Evolutionary conservation across 2,888 invertebrate species (phyloP).

Genomic region (Melanotus villosus): DNA sequence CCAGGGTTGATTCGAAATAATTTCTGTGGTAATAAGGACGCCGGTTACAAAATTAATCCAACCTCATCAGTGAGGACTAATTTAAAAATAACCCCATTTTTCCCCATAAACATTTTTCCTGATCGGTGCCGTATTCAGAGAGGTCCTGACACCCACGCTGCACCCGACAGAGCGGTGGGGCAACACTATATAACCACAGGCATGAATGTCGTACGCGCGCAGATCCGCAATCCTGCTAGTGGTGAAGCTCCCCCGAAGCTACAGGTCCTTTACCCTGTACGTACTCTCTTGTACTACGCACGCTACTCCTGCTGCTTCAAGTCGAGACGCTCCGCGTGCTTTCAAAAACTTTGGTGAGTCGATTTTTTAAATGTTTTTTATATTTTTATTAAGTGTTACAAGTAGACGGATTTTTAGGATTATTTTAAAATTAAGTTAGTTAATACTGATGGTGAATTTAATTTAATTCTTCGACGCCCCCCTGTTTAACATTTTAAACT

Average conservation of each 20-base stretch:
- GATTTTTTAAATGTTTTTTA: conserved; percentile 4
- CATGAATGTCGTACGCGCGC: conserved; percentile 51
- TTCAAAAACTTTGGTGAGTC: conserved; percentile 35
- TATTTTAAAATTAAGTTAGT: too few species aligned
- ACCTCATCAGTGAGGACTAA: conserved; percentile 22
- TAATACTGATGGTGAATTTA: too few species aligned
- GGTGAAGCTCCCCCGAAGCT: conserved; percentile 48
- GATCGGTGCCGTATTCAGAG: conserved; percentile 27
- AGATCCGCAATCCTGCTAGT: conserved; percentile 49
- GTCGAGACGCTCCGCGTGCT: conserved; percentile 15
- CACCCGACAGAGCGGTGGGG: conserved; percentile 48
- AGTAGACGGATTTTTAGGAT: too few species aligned
- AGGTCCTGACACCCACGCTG: conserved; percentile 47
- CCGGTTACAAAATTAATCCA: too few species aligned
- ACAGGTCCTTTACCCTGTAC: conserved; percentile 49
- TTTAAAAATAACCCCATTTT: conserved; percentile 19
- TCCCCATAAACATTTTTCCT: conserved; percentile 20
- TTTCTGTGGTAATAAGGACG: too few species aligned
- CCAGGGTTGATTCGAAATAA: too few species aligned
- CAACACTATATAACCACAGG: conserved; percentile 51
- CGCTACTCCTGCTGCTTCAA: conserved; percentile 4
- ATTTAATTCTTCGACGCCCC: too few species aligned
- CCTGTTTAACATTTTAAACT: too few species aligned
- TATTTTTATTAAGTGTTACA: neutral
- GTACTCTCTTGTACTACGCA: conserved; percentile 24